Conservation (phyloP, 1,140 invertebrate species). For the Drosophila malerkotliana region DNA sequence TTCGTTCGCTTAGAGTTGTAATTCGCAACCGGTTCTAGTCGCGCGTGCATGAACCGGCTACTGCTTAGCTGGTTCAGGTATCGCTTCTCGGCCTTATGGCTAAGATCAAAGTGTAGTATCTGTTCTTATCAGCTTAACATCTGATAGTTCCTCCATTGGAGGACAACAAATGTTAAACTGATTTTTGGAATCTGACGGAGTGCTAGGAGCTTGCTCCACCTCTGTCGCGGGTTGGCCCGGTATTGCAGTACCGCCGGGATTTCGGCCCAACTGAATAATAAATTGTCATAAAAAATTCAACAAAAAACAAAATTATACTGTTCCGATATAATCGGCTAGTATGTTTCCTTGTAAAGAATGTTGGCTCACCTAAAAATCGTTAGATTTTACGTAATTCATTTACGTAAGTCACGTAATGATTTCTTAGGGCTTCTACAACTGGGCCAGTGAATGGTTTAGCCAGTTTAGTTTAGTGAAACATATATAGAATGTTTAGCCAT, state of each 20-base stretch:
- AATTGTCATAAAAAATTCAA: too few relatives aligned
- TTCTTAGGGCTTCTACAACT: too few relatives aligned
- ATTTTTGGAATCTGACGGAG: slow-evolving; percentile 49
- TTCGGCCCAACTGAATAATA: slow-evolving; percentile 55
- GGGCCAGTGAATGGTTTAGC: too few relatives aligned
- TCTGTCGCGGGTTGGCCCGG: slow-evolving; percentile 59
- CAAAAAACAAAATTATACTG: too few relatives aligned
- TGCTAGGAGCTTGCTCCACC: slow-evolving; percentile 60
- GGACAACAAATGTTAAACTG: slow-evolving; percentile 59
- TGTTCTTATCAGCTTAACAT: slow-evolving; percentile 84
- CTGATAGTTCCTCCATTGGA: slow-evolving; percentile 57
- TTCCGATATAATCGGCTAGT: too few relatives aligned
- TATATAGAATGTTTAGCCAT: too few relatives aligned
- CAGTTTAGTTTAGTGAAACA: too few relatives aligned
- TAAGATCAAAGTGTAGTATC: slow-evolving; percentile 85
- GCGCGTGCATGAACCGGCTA: not conserved
- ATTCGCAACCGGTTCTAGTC: not conserved
- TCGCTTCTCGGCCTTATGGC: slow-evolving; percentile 85
- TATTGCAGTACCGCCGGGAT: slow-evolving; percentile 86
- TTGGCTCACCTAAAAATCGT: too few relatives aligned
- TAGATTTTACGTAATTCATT: too few relatives aligned
- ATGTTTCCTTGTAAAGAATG: too few relatives aligned
- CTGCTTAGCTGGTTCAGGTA: slow-evolving; percentile 8
- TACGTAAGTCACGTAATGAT: too few relatives aligned
- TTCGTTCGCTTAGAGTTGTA: not conserved